A percentile compares a stretch with the other conserved stretches of the same genome.
Conservation (phyloP, 2,797 vertebrate genomes). For the Toxotes lorentzi region DNA sequence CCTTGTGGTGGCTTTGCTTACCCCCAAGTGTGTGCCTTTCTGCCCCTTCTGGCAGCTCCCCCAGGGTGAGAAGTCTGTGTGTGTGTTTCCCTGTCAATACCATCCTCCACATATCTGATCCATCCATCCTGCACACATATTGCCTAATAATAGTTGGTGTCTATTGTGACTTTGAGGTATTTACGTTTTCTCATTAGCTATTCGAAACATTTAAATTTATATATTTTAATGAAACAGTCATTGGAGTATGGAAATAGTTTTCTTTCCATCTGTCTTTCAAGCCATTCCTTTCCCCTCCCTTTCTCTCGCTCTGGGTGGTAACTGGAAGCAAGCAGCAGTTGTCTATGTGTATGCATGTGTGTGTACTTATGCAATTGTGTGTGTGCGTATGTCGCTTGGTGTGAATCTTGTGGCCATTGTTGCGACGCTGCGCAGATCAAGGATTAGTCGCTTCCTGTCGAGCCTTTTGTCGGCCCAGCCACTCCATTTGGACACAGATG, state of each 20-base stretch:
- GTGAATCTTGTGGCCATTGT: constrained; percentile 80
- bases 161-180: neutral
- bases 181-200: neutral
- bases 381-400: constrained; percentile 49
- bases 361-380: constrained; percentile 29
- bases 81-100: constrained; percentile 53
- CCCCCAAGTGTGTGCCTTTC: constrained; percentile 60
- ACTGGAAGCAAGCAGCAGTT: constrained; percentile 72
- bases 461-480: constrained; percentile 84
- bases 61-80: constrained; percentile 51
- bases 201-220: neutral
- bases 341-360: constrained; percentile 56
- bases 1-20: constrained; percentile 74
- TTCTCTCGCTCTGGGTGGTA: constrained; percentile 70
- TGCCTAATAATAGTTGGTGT: neutral
- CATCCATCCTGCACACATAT: constrained; percentile 7
- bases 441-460: constrained; percentile 88
- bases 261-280: constrained; percentile 25
- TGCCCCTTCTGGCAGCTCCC: constrained; percentile 60
- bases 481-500: constrained; percentile 85
- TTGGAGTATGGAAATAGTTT: constrained; percentile 15
- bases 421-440: constrained; percentile 83
- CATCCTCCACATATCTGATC: constrained; percentile 34
- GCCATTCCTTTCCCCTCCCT: constrained; percentile 16
- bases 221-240: constrained; percentile 6